Percentiles rank a stretch among this genome's conserved stretches.
These are phyloP conservation scores for Tetragonula carbonaria DNA, from an alignment of 2,888 invertebrate genomes.

Conservation along the genomic window DNA sequence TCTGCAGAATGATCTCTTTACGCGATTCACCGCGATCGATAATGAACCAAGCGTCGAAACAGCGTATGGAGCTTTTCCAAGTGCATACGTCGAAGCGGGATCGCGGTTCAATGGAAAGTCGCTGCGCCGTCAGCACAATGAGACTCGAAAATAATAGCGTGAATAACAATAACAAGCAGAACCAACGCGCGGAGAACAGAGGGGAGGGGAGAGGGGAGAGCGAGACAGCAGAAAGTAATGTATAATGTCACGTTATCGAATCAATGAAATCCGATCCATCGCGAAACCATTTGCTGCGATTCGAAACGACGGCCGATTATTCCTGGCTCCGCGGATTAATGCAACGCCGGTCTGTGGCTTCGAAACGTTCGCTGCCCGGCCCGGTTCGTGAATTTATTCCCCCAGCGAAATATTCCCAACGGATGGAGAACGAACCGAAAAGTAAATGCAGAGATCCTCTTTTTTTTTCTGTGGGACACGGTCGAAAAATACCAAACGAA, in stretches of 20 bases:
- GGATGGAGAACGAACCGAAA: background rate
- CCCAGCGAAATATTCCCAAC: no score
- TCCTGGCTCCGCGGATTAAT: slow-evolving; percentile 23
- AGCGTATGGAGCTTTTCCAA: background rate
- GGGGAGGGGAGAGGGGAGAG: background rate
- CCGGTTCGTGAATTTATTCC: slow-evolving; percentile 2
- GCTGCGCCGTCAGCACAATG: background rate
- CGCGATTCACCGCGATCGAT: background rate
- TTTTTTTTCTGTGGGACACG: background rate
- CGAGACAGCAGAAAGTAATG: background rate
- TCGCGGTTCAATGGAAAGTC: background rate
- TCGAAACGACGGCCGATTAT: slow-evolving; percentile 11
- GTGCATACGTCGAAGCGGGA: background rate
- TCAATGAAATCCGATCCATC: slow-evolving; percentile 7
- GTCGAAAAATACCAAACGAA: slow-evolving; percentile 26
- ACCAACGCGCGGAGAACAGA: background rate
- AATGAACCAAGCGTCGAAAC: background rate
- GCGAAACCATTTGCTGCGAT: background rate
- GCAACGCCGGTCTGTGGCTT: background rate
- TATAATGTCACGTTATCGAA: slow-evolving; percentile 4
- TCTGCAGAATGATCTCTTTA: background rate
- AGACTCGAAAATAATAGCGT: background rate
- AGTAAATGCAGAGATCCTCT: background rate
- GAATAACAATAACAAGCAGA: background rate
- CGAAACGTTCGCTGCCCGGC: background rate